Conservation (phyloP, 2,888 invertebrate genomes). For the Drosophila greeni region DNA sequence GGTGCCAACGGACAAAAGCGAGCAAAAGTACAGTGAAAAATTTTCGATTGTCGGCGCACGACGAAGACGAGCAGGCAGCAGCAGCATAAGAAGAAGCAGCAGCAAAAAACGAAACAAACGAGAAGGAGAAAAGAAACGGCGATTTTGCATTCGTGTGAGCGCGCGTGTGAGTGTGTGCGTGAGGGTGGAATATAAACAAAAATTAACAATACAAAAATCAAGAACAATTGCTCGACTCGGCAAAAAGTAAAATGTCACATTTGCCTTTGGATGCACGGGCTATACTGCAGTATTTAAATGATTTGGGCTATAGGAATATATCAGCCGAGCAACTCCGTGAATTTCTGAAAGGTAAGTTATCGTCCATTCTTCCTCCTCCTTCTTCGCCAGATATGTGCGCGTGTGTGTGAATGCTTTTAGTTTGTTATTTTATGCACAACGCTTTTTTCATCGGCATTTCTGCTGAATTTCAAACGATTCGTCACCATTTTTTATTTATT, state of each 20-base stretch:
- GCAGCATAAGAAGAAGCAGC: constrained; percentile 50
- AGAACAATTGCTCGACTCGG: constrained; percentile 50
- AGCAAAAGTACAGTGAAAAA: constrained; percentile 68
- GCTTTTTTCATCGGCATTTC: constrained; percentile 32
- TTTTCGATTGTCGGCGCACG: constrained; percentile 64
- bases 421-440: constrained; percentile 38
- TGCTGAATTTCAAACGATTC: constrained; percentile 52
- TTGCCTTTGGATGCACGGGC: constrained; percentile 84
- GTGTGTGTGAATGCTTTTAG: constrained; percentile 25
- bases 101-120: constrained; percentile 64
- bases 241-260: constrained; percentile 76
- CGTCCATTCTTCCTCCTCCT: constrained; percentile 3
- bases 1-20: constrained; percentile 41
- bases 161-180: constrained; percentile 31
- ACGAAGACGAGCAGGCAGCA: constrained; percentile 24
- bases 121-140: constrained; percentile 58
- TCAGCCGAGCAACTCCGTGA: constrained; percentile 86
- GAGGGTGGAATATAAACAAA: constrained; percentile 43
- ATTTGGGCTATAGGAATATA: constrained; percentile 87
- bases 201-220: constrained; percentile 37
- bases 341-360: constrained; percentile 85
- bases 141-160: constrained; percentile 31
- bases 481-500: constrained; percentile 59
- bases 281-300: constrained; percentile 86
- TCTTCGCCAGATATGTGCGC: constrained; percentile 28